Conservation (phyloP, 92 coral and sea anemone genomes). For the Phenganax marumi region DNA sequence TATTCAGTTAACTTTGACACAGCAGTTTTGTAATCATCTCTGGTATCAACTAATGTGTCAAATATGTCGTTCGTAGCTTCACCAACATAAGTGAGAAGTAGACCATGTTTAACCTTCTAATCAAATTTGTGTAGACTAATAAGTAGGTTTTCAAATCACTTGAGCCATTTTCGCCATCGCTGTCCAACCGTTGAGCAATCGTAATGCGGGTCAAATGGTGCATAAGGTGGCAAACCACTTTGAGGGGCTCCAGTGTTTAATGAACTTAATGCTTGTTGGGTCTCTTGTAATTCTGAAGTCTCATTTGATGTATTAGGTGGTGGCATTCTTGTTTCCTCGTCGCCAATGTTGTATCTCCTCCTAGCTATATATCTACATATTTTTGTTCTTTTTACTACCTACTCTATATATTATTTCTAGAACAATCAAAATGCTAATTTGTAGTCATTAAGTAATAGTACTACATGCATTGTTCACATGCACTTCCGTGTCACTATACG, state of each 20-base stretch:
- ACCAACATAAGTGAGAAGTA: constrained; percentile 59
- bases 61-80: constrained; percentile 53
- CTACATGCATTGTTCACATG: too few relatives aligned
- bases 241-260: constrained; percentile 3
- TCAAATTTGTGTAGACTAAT: constrained; percentile 49
- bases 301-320: not conserved
- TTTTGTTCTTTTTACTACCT: not conserved
- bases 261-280: not conserved
- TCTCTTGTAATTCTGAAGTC: not conserved
- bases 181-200: constrained; percentile 40
- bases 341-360: constrained; percentile 29
- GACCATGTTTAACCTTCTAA: constrained; percentile 48
- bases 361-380: not conserved
- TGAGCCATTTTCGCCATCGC: constrained; percentile 48
- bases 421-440: too few relatives aligned
- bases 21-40: constrained; percentile 34
- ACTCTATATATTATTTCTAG: too few relatives aligned
- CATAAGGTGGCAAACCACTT: not conserved
- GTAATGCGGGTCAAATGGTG: not conserved
- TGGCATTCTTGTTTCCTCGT: constrained; percentile 25
- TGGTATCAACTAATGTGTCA: constrained; percentile 45
- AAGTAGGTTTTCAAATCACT: constrained; percentile 37
- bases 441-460: too few relatives aligned
- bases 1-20: constrained; percentile 17
- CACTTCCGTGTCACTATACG: too few relatives aligned